Base-by-base conservation (phyloP, 1,140 invertebrate species). In the Drosophila lacteicornis region DNA sequence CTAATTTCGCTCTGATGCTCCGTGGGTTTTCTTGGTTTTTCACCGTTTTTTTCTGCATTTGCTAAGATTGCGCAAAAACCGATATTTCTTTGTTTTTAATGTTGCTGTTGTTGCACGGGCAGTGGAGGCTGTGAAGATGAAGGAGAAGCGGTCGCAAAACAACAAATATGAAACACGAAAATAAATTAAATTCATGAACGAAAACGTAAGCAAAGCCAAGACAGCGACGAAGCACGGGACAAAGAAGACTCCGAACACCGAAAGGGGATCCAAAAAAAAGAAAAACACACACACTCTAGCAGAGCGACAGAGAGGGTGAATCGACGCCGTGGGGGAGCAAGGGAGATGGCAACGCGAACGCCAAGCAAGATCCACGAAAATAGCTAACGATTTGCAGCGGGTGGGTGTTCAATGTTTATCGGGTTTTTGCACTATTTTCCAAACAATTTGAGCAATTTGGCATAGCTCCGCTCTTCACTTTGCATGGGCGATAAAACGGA, bases 111-210 rank as follows among this genome's bases (percentile, higher is more conserved):
- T 76, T 67, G 70, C 69, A 67, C 50, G 33, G 40, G 40, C 42
- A 57, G 73, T 33, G 47, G 56, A 55, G 57, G 56, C 56, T 67
- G 60, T 45, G 68, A 68, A 69, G 58, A 58, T 60, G 55, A 65
- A 73, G 58, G 45, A 71, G 66, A 75, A 68, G 75, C 56, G 40
- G 43, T 63, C 65, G 59, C 67, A 61, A 75, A 62, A 62, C 46
- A 73, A 68, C 45, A 56, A 78, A 63, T 79, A 79, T 87, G 79
- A 80, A 77, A 82, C 80, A 80, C 80, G 68, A 87, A 87, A 74
- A 80, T 77, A 80, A 84, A 81, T 88, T 81, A 81, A 80, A 88
- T 90, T 83, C 68, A 83, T 80, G 55, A 88, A 79, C 73, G 84
- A 88, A 87, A 80, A 84, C 66, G 85, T 62, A 84, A 69, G 85